These are phyloP conservation scores for Australoheros scitulus DNA, from an alignment of 2,113 vertebrate species.

Conservation along the genomic window DNA sequence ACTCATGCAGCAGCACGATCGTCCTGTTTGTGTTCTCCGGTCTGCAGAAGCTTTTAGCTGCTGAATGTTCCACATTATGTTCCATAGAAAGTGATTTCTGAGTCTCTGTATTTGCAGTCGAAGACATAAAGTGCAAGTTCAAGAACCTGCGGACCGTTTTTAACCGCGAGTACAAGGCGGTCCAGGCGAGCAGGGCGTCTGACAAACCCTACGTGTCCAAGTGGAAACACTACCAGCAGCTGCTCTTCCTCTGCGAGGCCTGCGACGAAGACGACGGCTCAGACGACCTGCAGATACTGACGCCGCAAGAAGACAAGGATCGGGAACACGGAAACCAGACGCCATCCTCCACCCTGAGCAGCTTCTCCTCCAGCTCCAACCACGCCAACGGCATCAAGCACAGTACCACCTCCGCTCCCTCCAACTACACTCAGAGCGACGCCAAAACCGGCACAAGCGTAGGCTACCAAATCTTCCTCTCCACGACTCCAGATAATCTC, in stretches of 20 bases:
- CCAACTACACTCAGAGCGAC: not conserved
- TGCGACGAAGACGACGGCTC: constrained; percentile 46
- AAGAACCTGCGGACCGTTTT: constrained; percentile 72
- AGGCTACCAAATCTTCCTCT: constrained; percentile 12
- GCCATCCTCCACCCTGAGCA: constrained; percentile 3
- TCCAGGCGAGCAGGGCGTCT: constrained; percentile 1
- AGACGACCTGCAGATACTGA: constrained; percentile 7
- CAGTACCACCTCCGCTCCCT: not conserved
- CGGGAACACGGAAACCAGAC: constrained; percentile 17
- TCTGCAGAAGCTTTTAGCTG: not conserved
- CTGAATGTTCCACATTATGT: not conserved
- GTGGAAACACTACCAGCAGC: constrained; percentile 70
- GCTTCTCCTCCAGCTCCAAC: constrained; percentile 34
- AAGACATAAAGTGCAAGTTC: constrained; percentile 69
- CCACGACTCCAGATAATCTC: constrained; percentile 2
- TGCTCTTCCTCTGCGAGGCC: constrained; percentile 65
- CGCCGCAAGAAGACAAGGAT: constrained; percentile 12
- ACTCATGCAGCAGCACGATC: too few species aligned
- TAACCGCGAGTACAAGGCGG: constrained; percentile 60
- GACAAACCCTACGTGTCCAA: constrained; percentile 56
- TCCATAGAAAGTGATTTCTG: not conserved
- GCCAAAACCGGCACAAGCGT: not conserved
- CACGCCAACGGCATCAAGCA: not conserved
- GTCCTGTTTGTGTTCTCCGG: not conserved
- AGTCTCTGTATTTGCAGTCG: constrained; percentile 51